Conservation (phyloP, 2,113 vertebrate species). For the Andinoacara biseriatus region DNA sequence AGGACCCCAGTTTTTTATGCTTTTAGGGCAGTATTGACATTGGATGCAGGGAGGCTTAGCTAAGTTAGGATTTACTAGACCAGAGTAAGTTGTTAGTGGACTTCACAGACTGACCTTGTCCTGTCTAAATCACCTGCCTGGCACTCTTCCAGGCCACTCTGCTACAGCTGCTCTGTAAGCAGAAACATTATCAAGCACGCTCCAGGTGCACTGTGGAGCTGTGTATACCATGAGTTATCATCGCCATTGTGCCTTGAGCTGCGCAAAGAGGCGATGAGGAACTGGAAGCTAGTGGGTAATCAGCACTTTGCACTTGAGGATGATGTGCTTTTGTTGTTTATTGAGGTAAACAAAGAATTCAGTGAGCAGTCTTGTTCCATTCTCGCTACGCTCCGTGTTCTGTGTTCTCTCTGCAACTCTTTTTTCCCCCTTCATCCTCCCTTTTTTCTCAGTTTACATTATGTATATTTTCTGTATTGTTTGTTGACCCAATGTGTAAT, state of each 20-base stretch:
- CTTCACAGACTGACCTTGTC: conserved; percentile 57
- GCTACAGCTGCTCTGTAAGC: conserved; percentile 58
- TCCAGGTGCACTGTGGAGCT: conserved; percentile 21
- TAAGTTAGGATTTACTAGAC: neutral
- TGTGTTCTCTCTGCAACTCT: neutral
- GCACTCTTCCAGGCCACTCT: conserved; percentile 41
- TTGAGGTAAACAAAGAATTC: neutral
- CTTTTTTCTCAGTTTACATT: neutral
- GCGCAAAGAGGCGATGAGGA: neutral
- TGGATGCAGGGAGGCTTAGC: neutral
- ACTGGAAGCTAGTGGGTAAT: neutral
- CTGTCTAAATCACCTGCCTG: conserved; percentile 63
- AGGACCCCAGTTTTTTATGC: neutral
- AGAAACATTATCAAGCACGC: conserved; percentile 37
- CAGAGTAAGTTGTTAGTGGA: conserved; percentile 2
- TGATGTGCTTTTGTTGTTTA: neutral
- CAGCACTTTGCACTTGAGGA: neutral
- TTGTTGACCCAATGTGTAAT: neutral
- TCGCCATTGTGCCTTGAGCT: conserved; percentile 9
- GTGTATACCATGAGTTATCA: conserved; percentile 3
- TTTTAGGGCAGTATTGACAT: neutral
- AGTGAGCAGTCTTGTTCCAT: neutral
- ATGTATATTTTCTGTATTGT: conserved; percentile 3
- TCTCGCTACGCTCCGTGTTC: neutral
- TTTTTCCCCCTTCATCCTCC: neutral